These are phyloP conservation scores for Sebastes fasciatus DNA, from an alignment of 2,113 vertebrate species.

Conservation along the genomic window DNA sequence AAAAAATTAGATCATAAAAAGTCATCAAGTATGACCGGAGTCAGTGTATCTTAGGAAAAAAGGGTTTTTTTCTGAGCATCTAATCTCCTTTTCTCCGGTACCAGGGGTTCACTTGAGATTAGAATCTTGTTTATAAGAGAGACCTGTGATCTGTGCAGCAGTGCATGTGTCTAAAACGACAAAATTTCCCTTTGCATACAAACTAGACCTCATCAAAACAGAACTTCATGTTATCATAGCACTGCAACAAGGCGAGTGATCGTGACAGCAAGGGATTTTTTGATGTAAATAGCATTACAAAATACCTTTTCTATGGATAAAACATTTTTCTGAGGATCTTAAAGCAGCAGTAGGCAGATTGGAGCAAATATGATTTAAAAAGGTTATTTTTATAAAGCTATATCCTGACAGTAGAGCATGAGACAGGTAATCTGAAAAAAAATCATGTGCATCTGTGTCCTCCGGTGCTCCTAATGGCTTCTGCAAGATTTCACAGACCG, in stretches of 20 bases:
- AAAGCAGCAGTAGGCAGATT: no score
- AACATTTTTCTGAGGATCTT: not conserved
- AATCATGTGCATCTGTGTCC: no score
- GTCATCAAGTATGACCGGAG: slow-evolving; percentile 69
- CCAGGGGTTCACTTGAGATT: slow-evolving; percentile 72
- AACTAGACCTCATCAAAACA: slow-evolving; percentile 53
- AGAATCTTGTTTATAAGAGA: slow-evolving; percentile 77
- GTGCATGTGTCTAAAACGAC: slow-evolving; percentile 49
- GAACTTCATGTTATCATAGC: slow-evolving; percentile 26
- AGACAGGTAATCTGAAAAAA: no score
- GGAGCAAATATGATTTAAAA: no score
- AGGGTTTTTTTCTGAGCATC: slow-evolving; percentile 61
- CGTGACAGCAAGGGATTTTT: not conserved
- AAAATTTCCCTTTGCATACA: slow-evolving; percentile 61
- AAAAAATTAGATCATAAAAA: slow-evolving; percentile 72
- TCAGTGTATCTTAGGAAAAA: slow-evolving; percentile 60
- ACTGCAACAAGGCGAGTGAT: slow-evolving; percentile 6
- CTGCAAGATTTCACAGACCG: no score
- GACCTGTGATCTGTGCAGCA: slow-evolving; percentile 62
- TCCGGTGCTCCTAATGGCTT: no score
- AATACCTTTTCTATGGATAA: not conserved
- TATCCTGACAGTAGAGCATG: no score
- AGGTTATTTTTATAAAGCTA: no score
- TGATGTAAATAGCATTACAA: slow-evolving; percentile 10
- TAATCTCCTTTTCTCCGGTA: slow-evolving; percentile 69